Base-by-base conservation (phyloP, 2,797 vertebrate genomes). In the Tamandua tetradactyla region DNA sequence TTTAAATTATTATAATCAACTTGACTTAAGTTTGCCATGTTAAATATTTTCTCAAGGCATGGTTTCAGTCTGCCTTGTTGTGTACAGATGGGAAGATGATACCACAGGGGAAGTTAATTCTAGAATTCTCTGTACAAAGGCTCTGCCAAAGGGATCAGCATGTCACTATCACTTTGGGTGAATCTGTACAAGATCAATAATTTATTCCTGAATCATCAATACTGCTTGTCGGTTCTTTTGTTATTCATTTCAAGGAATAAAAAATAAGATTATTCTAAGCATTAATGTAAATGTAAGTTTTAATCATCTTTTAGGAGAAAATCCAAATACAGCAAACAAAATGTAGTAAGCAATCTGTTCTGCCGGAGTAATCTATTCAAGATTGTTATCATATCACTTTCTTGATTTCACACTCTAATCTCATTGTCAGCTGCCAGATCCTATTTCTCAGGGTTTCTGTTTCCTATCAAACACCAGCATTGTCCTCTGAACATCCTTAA, bases 131-230 rank as follows among this genome's bases (percentile, higher is more conserved):
- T 27, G 69, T 35, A 27, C 57, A 81, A 32, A 72, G 66, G 0
- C 71, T 95, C 72, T 94, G 93, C 94, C 93, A 95, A 96, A 80
- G 64, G 87, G 94, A 96, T 95, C 82, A 92, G 80, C 22, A 42
- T 87, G 72, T 87, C 91, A 59, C 68, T 94, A 95, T 96, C 78
- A 17, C 92, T 93, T 94, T 79, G 59, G 81, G 84, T 91, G 93
- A 96, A 82, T 95, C 83, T 96, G 82, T 95, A 90, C 74, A 47
- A 35, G 22, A 85, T 96, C 86, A 95, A 92, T 94, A 95, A 97
- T 94, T 96, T 78, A 96, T 83, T 96, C 42, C 49, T 55, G 20
- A 82, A 85, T 86, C 74, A 93, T 52, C 59, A 80, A 97, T 92
- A 95, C 95, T 93, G 25, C n/a, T 92, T 93, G 49, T 92, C 55